phyloP scores from a whole-genome alignment of 2,888 invertebrate species.

The Caenorhabditis imperialis region DNA sequence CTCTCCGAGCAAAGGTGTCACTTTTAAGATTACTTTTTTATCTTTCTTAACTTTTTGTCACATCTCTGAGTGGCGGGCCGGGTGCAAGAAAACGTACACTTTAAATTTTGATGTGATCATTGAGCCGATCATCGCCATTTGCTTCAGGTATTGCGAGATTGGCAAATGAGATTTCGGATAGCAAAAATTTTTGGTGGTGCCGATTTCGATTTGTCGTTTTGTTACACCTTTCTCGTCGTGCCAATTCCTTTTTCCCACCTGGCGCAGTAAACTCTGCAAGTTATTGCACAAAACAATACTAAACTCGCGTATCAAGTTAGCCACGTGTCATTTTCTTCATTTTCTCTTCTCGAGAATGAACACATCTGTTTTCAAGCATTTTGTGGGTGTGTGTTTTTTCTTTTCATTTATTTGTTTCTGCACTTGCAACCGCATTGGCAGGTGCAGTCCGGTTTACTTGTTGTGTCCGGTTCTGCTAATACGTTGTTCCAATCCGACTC shows the following conservation, averaged over 20 bases:
- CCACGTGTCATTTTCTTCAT: constrained; percentile 23
- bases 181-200: constrained; percentile 20
- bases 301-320: too few relatives aligned
- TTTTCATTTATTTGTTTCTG: constrained; percentile 31
- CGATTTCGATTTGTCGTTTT: constrained; percentile 9
- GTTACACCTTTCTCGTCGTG: constrained; percentile 32
- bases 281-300: constrained; percentile 12
- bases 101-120: constrained; percentile 13
- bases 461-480: neutral
- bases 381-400: neutral
- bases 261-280: constrained; percentile 8
- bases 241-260: constrained; percentile 31
- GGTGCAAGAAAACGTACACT: constrained; percentile 23
- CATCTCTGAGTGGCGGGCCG: neutral
- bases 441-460: constrained; percentile 2
- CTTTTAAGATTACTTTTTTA: constrained; percentile 9
- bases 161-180: constrained; percentile 50
- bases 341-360: constrained; percentile 4
- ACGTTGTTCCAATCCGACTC: too few relatives aligned
- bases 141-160: constrained; percentile 38
- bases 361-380: constrained; percentile 46
- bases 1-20: constrained; percentile 25
- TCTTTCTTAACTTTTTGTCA: neutral
- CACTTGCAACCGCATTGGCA: constrained; percentile 34
- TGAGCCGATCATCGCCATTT: constrained; percentile 34